These are phyloP conservation scores for Rhynchomys soricoides DNA, from an alignment of 2,113 vertebrate genomes.

Conservation along the genomic window DNA sequence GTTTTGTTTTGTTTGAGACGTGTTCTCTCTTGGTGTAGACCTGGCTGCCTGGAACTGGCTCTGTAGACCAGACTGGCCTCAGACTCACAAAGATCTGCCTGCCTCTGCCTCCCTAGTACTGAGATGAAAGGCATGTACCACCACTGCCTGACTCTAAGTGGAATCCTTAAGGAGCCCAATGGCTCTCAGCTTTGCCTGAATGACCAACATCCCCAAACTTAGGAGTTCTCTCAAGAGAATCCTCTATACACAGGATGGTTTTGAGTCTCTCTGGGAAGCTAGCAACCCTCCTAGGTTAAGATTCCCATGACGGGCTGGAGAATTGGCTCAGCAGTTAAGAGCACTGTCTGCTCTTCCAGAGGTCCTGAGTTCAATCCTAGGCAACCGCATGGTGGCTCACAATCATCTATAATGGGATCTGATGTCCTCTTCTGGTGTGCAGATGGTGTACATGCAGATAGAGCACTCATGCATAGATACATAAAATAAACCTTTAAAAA, in stretches of 20 bases:
- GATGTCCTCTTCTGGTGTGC: no score
- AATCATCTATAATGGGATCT: no score
- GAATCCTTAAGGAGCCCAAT: not conserved
- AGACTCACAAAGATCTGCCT: not conserved
- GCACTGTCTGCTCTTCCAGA: no score
- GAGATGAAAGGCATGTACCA: not conserved
- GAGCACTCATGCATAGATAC: no score
- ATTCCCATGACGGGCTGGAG: no score
- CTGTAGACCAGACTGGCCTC: not conserved
- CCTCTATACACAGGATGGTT: not conserved
- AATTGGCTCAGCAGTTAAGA: no score
- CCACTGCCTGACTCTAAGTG: not conserved
- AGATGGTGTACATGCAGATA: no score
- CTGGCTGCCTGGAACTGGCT: not conserved
- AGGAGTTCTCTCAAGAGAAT: not conserved
- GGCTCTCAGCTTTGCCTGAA: not conserved
- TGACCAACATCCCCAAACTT: not conserved
- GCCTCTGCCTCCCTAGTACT: not conserved
- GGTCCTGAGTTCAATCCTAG: no score
- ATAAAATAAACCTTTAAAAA: no score
- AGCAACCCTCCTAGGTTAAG: not conserved
- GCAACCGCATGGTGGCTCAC: no score
- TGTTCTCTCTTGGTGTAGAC: not conserved
- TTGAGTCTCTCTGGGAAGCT: constrained; percentile 8
- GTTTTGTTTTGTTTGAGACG: not conserved